Conservation (phyloP, 2,113 vertebrate genomes). For the Rana temporaria region DNA sequence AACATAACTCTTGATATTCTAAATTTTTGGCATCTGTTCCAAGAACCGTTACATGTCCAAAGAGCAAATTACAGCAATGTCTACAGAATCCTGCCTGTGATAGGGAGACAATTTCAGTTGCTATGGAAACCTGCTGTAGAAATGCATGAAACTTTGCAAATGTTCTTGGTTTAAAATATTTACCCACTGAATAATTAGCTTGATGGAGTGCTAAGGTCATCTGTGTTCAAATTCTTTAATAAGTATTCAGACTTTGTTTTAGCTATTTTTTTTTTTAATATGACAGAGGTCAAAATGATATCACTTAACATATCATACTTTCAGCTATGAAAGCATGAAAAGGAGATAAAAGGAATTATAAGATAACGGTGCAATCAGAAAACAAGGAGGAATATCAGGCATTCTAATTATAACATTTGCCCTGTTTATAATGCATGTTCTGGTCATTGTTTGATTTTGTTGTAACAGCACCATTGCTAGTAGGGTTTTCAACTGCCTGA, state of each 20-base stretch:
- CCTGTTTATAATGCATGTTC: no score
- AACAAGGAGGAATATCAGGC: no score
- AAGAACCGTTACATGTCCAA: conserved; percentile 4
- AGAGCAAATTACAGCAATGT: conserved; percentile 12
- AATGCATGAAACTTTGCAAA: conserved; percentile 21
- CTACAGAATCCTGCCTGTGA: conserved; percentile 12
- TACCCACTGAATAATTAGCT: conserved; percentile 31
- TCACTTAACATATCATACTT: background rate
- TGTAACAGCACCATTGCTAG: no score
- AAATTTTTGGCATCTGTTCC: conserved; percentile 45
- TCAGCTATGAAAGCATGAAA: no score
- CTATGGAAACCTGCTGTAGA: conserved; percentile 33
- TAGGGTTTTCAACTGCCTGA: no score
- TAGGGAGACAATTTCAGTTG: conserved; percentile 9
- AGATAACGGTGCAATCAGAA: no score
- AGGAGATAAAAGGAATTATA: no score
- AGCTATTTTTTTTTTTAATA: background rate
- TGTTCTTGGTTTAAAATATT: conserved; percentile 23
- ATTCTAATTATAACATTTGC: no score
- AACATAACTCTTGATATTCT: conserved; percentile 16
- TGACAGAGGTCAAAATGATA: background rate
- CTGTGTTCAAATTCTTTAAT: background rate
- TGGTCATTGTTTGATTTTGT: no score
- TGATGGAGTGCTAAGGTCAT: conserved; percentile 36
- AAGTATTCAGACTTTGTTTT: background rate